Conservation (phyloP, 2,888 invertebrate genomes). For the Melinaea marsaeus region DNA sequence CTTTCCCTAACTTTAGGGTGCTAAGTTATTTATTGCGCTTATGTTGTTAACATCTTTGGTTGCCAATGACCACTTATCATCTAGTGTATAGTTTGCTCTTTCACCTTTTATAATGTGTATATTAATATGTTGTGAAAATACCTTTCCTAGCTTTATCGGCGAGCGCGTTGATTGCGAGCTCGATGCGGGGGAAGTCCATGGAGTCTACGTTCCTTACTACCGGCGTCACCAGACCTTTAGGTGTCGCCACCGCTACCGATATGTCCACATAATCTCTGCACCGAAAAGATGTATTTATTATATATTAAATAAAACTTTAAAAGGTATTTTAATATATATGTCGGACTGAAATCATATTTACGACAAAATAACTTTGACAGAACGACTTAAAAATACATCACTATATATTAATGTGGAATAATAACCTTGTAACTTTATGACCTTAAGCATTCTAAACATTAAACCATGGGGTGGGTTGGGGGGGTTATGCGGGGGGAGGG, state of each 20-base stretch:
- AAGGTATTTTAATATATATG: too few species aligned
- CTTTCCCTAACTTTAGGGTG: too few species aligned
- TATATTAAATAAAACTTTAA: too few species aligned
- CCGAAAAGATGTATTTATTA: not conserved
- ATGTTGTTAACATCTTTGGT: not conserved
- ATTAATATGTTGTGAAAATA: slow-evolving; percentile 21
- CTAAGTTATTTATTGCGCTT: too few species aligned
- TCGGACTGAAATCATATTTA: too few species aligned
- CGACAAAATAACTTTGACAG: too few species aligned
- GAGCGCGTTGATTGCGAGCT: slow-evolving; percentile 88
- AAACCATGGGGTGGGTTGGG: not conserved
- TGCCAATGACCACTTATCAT: not conserved
- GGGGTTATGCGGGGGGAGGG: slow-evolving; percentile 9
- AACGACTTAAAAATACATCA: too few species aligned
- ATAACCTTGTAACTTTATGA: too few species aligned
- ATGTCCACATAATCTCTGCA: slow-evolving; percentile 96
- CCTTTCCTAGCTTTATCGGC: slow-evolving; percentile 95
- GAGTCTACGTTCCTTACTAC: slow-evolving; percentile 95
- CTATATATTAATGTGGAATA: too few species aligned
- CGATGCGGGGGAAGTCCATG: slow-evolving; percentile 97
- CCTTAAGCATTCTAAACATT: too few species aligned
- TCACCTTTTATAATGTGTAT: too few species aligned
- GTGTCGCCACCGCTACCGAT: slow-evolving; percentile 99
- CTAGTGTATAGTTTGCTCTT: not conserved
- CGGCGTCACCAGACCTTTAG: slow-evolving; percentile 98